Conservation (phyloP, 2,888 invertebrate species). For the Drosophila nr. fundita region DNA sequence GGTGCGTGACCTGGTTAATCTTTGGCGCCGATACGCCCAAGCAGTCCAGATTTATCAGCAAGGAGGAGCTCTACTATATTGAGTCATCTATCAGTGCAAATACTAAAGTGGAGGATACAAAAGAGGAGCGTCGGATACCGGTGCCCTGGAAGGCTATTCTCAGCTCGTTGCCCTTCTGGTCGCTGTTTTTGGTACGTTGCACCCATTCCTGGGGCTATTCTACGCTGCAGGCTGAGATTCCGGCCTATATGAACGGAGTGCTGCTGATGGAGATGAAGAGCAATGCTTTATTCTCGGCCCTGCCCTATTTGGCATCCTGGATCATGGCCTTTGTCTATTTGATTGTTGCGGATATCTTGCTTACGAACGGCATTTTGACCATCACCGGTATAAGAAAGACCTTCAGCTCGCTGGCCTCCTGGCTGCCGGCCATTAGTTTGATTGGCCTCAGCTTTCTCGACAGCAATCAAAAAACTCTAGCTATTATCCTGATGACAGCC, state of each 20-base stretch:
- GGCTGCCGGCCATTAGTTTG: conserved; percentile 86
- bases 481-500: conserved; percentile 86
- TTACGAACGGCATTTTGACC: conserved; percentile 83
- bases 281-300: conserved; percentile 86
- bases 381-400: conserved; percentile 77
- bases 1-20: conserved; percentile 86
- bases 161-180: conserved; percentile 88
- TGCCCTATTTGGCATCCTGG: conserved; percentile 87
- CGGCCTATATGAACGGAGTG: conserved; percentile 88
- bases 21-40: conserved; percentile 87
- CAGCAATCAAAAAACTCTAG: conserved; percentile 75
- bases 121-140: conserved; percentile 69
- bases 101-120: conserved; percentile 21
- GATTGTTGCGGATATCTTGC: conserved; percentile 84
- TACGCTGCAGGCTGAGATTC: conserved; percentile 89
- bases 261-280: conserved; percentile 87
- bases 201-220: conserved; percentile 90
- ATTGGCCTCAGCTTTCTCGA: conserved; percentile 86
- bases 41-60: conserved; percentile 86
- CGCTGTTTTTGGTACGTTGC: conserved; percentile 86
- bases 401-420: conserved; percentile 81
- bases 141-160: conserved; percentile 89
- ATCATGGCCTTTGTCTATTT: conserved; percentile 85
- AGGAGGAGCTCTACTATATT: conserved; percentile 87
- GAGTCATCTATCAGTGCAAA: conserved; percentile 84